These are phyloP conservation scores for Noctilio leporinus DNA, from an alignment of 2,113 vertebrate species.

Conservation along the genomic window DNA sequence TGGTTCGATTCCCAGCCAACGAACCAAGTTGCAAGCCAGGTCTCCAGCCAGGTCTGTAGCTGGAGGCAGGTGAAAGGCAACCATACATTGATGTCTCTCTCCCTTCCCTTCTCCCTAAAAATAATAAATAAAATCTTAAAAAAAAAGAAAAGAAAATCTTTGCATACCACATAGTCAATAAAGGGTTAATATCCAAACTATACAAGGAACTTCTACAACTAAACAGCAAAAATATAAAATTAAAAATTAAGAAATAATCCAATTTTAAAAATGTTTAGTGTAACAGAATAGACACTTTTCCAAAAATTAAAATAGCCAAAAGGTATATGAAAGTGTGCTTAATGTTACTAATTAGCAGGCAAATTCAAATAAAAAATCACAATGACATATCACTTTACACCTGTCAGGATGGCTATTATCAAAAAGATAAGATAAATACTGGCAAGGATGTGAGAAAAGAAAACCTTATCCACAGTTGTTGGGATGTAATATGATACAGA, in stretches of 20 bases:
- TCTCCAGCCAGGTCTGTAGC: too few species aligned
- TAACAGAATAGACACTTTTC: background rate
- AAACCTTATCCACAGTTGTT: background rate
- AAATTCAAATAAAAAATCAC: too few species aligned
- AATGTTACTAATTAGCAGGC: too few species aligned
- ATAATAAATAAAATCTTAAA: too few species aligned
- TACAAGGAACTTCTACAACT: background rate
- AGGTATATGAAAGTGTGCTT: too few species aligned
- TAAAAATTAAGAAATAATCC: background rate
- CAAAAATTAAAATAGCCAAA: too few species aligned
- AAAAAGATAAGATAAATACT: background rate
- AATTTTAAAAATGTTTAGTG: background rate
- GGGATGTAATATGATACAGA: background rate
- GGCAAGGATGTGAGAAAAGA: background rate
- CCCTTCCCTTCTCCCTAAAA: too few species aligned
- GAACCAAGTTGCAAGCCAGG: too few species aligned
- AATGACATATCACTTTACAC: background rate
- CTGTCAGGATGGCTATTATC: background rate
- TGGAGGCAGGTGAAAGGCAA: too few species aligned
- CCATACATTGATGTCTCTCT: too few species aligned
- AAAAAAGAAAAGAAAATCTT: background rate
- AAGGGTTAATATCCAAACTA: background rate
- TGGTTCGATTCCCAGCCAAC: too few species aligned
- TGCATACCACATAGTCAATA: background rate
- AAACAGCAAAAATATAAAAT: background rate